These are phyloP conservation scores for Daktulosphaira vitifoliae DNA, from an alignment of 1,140 invertebrate species.

Conservation along the genomic window DNA sequence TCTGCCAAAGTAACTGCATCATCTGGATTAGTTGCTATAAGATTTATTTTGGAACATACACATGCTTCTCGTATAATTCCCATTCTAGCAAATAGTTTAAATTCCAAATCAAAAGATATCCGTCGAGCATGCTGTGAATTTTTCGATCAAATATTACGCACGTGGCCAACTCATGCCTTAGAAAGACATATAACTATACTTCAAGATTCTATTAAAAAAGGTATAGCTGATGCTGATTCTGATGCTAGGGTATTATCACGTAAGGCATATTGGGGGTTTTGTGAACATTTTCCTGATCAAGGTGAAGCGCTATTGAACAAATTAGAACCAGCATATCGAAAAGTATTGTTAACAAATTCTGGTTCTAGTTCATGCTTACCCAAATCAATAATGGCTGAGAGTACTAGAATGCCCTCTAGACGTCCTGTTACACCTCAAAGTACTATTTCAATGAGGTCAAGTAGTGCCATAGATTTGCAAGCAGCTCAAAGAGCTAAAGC, in stretches of 20 bases:
- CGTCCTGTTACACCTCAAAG: slow-evolving; percentile 30
- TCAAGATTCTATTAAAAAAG: slow-evolving; percentile 78
- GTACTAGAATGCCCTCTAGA: slow-evolving; percentile 33
- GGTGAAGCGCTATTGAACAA: slow-evolving; percentile 75
- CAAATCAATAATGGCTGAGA: slow-evolving; percentile 29
- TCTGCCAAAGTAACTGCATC: slow-evolving; percentile 92
- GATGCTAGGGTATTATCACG: slow-evolving; percentile 69
- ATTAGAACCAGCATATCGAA: slow-evolving; percentile 65
- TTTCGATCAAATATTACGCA: slow-evolving; percentile 70
- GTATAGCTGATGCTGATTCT: slow-evolving; percentile 83
- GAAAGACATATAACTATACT: slow-evolving; percentile 71
- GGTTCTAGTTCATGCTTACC: slow-evolving; percentile 29
- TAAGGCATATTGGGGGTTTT: slow-evolving; percentile 84
- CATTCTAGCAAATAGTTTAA: slow-evolving; percentile 69
- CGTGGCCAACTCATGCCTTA: slow-evolving; percentile 71
- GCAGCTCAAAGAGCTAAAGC: slow-evolving; percentile 76
- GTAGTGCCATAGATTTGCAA: slow-evolving; percentile 85
- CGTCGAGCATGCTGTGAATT: slow-evolving; percentile 73
- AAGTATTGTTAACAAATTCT: slow-evolving; percentile 29
- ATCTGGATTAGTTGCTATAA: slow-evolving; percentile 73
- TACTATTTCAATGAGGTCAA: slow-evolving; percentile 57
- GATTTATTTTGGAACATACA: slow-evolving; percentile 83
- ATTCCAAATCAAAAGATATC: slow-evolving; percentile 87
- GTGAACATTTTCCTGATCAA: slow-evolving; percentile 80
- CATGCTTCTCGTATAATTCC: slow-evolving; percentile 77